Evolutionary conservation across 2,797 vertebrate genomes (phyloP).

Genomic region (Anableps anableps): DNA sequence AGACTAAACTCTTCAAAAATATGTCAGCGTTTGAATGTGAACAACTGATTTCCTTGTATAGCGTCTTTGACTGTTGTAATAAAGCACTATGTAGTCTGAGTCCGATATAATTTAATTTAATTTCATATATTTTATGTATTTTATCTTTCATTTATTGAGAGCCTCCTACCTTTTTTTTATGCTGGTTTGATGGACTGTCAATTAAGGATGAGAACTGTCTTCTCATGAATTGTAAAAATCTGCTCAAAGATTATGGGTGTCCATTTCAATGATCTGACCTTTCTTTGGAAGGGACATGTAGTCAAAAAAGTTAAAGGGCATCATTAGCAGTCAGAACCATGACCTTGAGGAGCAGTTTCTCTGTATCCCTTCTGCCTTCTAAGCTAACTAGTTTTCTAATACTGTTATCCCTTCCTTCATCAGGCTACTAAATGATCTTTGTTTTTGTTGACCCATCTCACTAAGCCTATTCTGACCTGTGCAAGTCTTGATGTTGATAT

Average conservation of each 20-base stretch:
- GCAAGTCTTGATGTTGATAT: neutral
- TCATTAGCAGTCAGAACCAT: neutral
- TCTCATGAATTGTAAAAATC: neutral
- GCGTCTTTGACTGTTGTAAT: too few species aligned
- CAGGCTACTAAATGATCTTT: neutral
- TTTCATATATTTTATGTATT: neutral
- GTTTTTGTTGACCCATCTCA: neutral
- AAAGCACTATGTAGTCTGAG: too few species aligned
- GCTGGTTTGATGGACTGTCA: neutral
- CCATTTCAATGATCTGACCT: neutral
- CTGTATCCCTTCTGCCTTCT: neutral
- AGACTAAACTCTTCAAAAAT: neutral
- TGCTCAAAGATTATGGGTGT: neutral
- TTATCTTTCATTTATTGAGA: neutral
- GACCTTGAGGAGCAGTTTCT: neutral
- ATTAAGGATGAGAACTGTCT: constrained; percentile 1
- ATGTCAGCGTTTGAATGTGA: too few species aligned
- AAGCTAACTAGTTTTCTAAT: neutral
- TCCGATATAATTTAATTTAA: too few species aligned
- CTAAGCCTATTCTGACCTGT: neutral
- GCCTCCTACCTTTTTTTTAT: neutral
- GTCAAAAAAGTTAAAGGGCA: neutral
- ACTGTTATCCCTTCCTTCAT: neutral
- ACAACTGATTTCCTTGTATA: too few species aligned
- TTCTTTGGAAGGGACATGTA: neutral